Conservation (phyloP, 2,797 vertebrate genomes). For the Neopelma chrysocephalum region DNA sequence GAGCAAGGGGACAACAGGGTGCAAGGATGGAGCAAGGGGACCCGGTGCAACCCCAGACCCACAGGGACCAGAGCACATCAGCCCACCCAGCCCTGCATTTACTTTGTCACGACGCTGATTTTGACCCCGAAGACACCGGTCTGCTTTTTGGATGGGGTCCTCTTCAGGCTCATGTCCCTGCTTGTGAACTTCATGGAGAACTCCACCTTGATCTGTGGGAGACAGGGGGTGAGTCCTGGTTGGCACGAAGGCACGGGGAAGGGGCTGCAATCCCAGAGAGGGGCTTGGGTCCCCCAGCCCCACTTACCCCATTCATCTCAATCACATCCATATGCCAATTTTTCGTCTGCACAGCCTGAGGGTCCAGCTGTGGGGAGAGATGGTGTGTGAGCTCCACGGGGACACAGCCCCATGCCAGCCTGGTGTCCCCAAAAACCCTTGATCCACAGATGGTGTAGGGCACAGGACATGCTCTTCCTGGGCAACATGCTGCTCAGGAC, state of each 20-base stretch:
- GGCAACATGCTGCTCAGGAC: rapidly evolving
- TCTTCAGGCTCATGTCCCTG: slow-evolving; percentile 95
- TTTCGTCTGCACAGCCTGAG: slow-evolving; percentile 94
- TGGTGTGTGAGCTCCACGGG: neutral
- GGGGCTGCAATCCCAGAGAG: neutral
- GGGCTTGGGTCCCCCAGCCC: neutral
- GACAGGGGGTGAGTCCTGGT: neutral
- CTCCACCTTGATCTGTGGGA: slow-evolving; percentile 92
- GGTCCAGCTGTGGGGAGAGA: slow-evolving; percentile 87
- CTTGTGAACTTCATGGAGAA: slow-evolving; percentile 99
- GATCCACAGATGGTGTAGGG: rapidly evolving
- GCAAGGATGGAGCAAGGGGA: neutral
- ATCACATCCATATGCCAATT: slow-evolving; percentile 98
- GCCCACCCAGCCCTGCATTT: neutral
- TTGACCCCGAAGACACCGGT: slow-evolving; percentile 97
- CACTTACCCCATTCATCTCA: slow-evolving; percentile 96
- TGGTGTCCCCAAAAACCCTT: neutral
- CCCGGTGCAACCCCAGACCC: neutral
- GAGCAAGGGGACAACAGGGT: neutral
- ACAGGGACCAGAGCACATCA: neutral
- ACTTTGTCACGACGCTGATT: slow-evolving; percentile 98
- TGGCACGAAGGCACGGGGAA: rapidly evolving
- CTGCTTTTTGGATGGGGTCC: slow-evolving; percentile 97
- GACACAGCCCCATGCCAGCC: neutral
- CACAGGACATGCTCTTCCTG: neutral